phyloP scores from a whole-genome alignment of 2,888 invertebrate genomes.

The Adelognathus sp. region DNA sequence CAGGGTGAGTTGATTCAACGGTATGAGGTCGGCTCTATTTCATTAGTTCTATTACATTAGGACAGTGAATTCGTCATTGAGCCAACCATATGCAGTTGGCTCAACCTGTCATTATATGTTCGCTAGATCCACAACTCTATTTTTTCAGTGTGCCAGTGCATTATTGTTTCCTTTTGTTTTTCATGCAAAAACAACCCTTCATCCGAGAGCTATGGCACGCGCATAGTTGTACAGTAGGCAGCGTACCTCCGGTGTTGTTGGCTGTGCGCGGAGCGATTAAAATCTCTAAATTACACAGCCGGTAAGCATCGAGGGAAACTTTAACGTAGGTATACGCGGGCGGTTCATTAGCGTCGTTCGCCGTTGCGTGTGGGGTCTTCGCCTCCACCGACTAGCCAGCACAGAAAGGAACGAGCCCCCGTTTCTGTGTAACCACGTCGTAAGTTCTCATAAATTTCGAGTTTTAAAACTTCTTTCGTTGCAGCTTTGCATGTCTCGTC shows the following conservation, averaged over 20 bases:
- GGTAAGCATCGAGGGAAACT: constrained; percentile 10
- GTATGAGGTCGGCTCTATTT: no score
- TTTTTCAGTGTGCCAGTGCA: not conserved
- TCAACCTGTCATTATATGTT: no score
- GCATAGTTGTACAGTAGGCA: not conserved
- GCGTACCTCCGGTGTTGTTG: not conserved
- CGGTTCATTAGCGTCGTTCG: constrained; percentile 54
- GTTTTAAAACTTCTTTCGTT: not conserved
- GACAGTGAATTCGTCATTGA: no score
- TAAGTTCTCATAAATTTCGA: constrained; percentile 17
- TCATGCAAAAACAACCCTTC: no score
- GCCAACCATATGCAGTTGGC: no score
- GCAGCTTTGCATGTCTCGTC: not conserved
- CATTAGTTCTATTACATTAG: no score
- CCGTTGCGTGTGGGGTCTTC: constrained; percentile 32
- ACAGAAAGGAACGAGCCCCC: not conserved
- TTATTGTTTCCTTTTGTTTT: not conserved
- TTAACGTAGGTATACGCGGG: not conserved
- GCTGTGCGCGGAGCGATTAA: constrained; percentile 9
- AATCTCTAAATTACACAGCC: constrained; percentile 30
- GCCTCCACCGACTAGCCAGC: not conserved
- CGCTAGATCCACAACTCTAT: no score
- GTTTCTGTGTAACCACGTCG: not conserved
- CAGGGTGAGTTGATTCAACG: no score
- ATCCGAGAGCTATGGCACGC: not conserved